Evolutionary conservation across 1,140 invertebrate genomes (phyloP), one percentile per base, ranked within the genome.

Genomic region (Drosophila prosaltans): DNA sequence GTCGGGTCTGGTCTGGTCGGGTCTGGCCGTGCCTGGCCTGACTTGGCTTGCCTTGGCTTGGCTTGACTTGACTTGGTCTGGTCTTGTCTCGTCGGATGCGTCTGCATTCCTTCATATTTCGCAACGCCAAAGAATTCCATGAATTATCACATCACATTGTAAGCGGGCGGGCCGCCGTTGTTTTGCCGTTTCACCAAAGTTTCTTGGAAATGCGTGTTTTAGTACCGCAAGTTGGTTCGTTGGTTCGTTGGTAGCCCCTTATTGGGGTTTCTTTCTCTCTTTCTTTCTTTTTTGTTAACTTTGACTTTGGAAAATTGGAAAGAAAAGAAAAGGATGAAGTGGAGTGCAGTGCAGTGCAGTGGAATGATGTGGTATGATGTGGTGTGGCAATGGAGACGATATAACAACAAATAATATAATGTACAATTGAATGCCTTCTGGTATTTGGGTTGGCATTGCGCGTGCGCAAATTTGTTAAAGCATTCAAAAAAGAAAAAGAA

Each of bases 61-160:
- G 16, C 16, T 16, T 16, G 16, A 16, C 16, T 16, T 16, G 16
- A 16, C 16, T 16, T 48, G 43, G 43, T 48, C 66, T 82, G 80
- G 80, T 74, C 78, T 83, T 63, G 72, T 80, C 77, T 79, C 58
- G 45, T 36, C 21, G 40, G 61, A 69, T 64, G 32, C 54, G 73
- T 74, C 78, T 74, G 81, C 81, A 85, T 85, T 85, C 81, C 78
- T 85, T 85, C 78, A 85, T 85, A 85, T 85, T 78, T 85, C 68
- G 81, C 81, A 85, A 85, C 71, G 81, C 55, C 78, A 36, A 81
- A 81, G 78, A 81, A 85, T 85, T 65, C 74, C 72, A 74, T 74
- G 81, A 80, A 67, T 74, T 75, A 75, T 74, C 71, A 62, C 71
- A 74, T 61, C 58, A 45, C 48, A 45, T 59, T 59, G 57, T 59